Evolutionary conservation across 2,888 invertebrate species (phyloP), one percentile per base, ranked within the genome.

Genomic region (Theodoxus fluviatilis): DNA sequence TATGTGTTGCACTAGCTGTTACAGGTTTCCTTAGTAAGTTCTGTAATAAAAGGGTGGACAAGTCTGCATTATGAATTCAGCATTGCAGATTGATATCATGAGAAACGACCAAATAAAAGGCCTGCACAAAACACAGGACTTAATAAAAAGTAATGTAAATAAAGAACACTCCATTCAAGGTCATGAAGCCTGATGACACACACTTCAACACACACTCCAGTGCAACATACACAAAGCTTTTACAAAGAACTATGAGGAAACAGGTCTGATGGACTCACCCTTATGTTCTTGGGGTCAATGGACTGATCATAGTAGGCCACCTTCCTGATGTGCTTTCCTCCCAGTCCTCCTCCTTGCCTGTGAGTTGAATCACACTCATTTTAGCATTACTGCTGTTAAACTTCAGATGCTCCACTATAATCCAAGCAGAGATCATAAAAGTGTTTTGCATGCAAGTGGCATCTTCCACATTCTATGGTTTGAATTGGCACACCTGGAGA

Each of bases 281-380:
- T 73, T 2, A 81, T 67, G 25, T 80, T 73, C n/a, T 72, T 69
- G 28, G 84, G 84, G 68, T 84, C 83, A 40, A 84, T 80, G 33
- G 82, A 83, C 71, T 84, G 84, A 69, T 83, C 83, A 77, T 79
- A 84, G 73, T 84, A 84, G 9, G 84, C 83, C 67, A 84, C 74
- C 71, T 84, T 84, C 49, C 84, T 75, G 65, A 84, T 83, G 49
- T 83, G 82, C 9, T 72, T 81, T 3, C 75, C 69, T 7, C 84
- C 83, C 3, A 71, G 59, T 9, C 83, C 84, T 49, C 84, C 84
- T 18, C 84, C 84, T 67, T 78, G 75, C 66, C 84, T 84, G 74
- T 0, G 73, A 74, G 18, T 12, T 59, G 15, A 52, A 72, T 12
- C 22, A 59, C 18, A 38, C 7, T 43, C 18, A 71, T 28, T 25